A percentile compares a stretch with the other conserved stretches of the same genome.
These are phyloP conservation scores for Protonibea diacanthus DNA, from an alignment of 2,797 vertebrate genomes.

Conservation along the genomic window DNA sequence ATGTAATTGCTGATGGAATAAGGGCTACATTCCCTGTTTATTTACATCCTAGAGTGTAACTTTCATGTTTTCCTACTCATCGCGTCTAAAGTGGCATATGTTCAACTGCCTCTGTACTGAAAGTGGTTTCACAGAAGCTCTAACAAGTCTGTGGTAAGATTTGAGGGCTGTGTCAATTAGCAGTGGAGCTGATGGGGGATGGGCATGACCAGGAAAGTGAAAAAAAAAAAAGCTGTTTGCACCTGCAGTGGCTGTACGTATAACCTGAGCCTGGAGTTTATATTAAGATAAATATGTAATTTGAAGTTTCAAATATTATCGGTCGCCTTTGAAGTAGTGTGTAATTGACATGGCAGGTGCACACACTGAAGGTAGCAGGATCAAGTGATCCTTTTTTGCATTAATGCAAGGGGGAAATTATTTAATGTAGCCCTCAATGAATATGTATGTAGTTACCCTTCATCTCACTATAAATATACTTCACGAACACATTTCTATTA, in stretches of 20 bases:
- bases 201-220: background rate
- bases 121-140: conserved; percentile 21
- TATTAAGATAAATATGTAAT: conserved; percentile 18
- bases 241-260: background rate
- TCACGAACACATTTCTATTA: background rate
- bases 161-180: conserved; percentile 35
- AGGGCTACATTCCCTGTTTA: background rate
- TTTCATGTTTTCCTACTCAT: conserved; percentile 11
- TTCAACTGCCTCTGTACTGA: conserved; percentile 3
- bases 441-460: background rate
- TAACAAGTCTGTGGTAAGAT: background rate
- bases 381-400: background rate
- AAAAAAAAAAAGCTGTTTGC: background rate
- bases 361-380: conserved; percentile 7
- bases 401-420: background rate
- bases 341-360: background rate
- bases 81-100: conserved; percentile 13
- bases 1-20: background rate
- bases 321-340: background rate
- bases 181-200: background rate
- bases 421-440: background rate
- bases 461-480: background rate
- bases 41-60: background rate
- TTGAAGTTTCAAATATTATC: conserved; percentile 19
- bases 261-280: background rate